These are phyloP conservation scores for Ischnura elegans DNA, from an alignment of 2,888 invertebrate genomes.

Conservation along the genomic window DNA sequence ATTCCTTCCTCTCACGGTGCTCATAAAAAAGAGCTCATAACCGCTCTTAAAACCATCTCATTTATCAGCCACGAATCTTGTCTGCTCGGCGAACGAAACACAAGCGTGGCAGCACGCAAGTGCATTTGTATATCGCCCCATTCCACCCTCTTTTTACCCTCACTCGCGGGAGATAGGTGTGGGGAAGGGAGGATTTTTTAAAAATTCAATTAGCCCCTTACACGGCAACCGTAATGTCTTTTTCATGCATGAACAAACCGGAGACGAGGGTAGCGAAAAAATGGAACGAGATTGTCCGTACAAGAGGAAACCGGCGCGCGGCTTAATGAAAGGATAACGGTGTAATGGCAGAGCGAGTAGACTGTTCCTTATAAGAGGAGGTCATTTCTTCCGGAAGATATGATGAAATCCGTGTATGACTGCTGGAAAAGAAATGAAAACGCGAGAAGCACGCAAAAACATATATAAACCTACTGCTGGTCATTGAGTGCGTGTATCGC, in stretches of 20 bases:
- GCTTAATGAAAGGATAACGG: slow-evolving; percentile 31
- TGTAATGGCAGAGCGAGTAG: slow-evolving; percentile 6
- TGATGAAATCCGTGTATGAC: background rate
- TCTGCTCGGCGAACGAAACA: slow-evolving; percentile 25
- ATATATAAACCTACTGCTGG: background rate
- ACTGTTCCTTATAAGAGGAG: background rate
- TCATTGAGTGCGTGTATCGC: background rate
- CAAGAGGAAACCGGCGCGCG: background rate
- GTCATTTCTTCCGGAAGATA: background rate
- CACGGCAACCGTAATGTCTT: slow-evolving; percentile 62
- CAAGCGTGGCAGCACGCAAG: slow-evolving; percentile 51
- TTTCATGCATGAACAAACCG: slow-evolving; percentile 57
- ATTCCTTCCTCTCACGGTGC: background rate
- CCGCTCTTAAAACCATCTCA: slow-evolving; percentile 36
- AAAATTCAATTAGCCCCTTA: slow-evolving; percentile 62
- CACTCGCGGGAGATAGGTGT: background rate
- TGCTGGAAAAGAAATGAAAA: slow-evolving; percentile 1
- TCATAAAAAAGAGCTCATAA: background rate
- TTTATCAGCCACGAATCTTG: slow-evolving; percentile 49
- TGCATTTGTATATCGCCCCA: slow-evolving; percentile 58
- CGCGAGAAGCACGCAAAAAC: background rate
- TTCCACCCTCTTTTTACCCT: background rate
- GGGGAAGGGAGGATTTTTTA: slow-evolving; percentile 20
- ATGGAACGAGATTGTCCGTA: background rate
- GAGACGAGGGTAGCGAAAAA: no score